Conservation (phyloP, 2,113 vertebrate species). For the Macroglossus sobrinus region DNA sequence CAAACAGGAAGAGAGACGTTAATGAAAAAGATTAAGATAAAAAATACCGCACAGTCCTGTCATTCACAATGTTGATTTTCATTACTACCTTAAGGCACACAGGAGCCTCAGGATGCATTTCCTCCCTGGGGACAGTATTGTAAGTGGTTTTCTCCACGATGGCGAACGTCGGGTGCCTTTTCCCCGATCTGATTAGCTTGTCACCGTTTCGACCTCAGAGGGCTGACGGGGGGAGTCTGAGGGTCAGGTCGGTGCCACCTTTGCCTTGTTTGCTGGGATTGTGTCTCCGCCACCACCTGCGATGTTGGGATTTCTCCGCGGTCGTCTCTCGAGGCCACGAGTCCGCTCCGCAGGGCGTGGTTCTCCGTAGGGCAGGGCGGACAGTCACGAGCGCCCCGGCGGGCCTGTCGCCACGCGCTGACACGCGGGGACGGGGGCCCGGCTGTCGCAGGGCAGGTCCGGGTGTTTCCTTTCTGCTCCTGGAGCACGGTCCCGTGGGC, state of each 20-base stretch:
- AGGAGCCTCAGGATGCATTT: neutral
- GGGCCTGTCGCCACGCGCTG: rapidly evolving
- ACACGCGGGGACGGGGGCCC: neutral
- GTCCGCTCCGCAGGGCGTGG: rapidly evolving
- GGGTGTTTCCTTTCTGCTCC: neutral
- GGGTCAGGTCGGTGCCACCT: too few relatives aligned
- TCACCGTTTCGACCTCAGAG: too few relatives aligned
- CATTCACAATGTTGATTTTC: neutral
- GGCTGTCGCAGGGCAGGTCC: rapidly evolving
- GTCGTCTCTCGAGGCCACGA: neutral
- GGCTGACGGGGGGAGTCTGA: too few relatives aligned
- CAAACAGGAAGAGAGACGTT: neutral
- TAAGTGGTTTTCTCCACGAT: neutral
- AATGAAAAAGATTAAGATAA: neutral
- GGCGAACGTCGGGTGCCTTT: neutral
- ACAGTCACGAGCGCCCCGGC: rapidly evolving
- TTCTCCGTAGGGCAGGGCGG: neutral
- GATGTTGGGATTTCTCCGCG: too few relatives aligned
- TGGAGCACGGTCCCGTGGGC: rapidly evolving
- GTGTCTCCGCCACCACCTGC: too few relatives aligned
- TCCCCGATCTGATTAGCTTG: too few relatives aligned
- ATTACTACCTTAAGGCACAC: too few relatives aligned
- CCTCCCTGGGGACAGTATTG: neutral
- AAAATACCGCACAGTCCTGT: neutral
- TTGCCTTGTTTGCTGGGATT: too few relatives aligned